phyloP scores from a whole-genome alignment of 1,140 invertebrate genomes.

The Anastrepha ludens region DNA sequence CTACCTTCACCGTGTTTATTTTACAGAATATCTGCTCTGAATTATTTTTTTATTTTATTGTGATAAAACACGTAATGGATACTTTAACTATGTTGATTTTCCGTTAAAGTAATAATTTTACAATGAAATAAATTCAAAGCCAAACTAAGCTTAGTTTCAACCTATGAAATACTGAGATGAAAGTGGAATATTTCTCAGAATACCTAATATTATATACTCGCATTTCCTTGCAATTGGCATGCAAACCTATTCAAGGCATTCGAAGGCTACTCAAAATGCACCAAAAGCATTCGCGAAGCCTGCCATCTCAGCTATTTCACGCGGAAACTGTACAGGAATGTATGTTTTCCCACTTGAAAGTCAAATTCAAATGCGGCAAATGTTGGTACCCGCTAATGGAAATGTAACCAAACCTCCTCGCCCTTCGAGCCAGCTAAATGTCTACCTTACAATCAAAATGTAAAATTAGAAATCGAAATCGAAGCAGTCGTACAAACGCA shows the following conservation, averaged over 20 bases:
- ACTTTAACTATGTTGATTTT: no score
- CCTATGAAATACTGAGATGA: not conserved
- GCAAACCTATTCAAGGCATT: not conserved
- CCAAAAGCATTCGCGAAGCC: not conserved
- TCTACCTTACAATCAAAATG: not conserved
- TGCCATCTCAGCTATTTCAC: not conserved
- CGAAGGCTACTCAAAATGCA: not conserved
- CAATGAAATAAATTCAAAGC: no score
- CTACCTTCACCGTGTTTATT: no score
- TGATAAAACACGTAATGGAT: no score
- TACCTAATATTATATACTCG: not conserved
- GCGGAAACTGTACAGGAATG: not conserved
- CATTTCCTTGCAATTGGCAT: not conserved
- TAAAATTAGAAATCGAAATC: not conserved
- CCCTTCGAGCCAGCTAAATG: not conserved
- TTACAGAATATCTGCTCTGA: no score
- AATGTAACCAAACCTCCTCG: not conserved
- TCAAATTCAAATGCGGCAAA: constrained; percentile 9
- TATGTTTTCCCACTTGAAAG: constrained; percentile 23
- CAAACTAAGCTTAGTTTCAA: not conserved
- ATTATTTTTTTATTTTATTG: no score
- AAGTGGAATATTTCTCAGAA: not conserved
- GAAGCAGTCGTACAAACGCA: not conserved
- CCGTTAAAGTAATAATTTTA: no score
- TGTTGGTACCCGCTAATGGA: not conserved